These are phyloP conservation scores for Dorcus hopei DNA, from an alignment of 2,888 invertebrate species.

Conservation along the genomic window DNA sequence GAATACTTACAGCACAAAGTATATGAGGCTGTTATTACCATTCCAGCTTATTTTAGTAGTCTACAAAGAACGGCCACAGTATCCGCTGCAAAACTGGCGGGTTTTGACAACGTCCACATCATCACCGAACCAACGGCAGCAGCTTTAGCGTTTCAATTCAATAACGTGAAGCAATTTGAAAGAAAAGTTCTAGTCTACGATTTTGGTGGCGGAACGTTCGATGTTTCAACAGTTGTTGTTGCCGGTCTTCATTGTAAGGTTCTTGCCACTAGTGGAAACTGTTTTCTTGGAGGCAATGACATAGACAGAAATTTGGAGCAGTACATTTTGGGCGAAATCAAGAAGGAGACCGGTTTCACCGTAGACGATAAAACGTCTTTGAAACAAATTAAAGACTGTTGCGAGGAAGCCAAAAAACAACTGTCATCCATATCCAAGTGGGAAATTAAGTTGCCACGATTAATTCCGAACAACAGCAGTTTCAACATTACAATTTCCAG, in stretches of 20 bases:
- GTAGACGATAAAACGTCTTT: constrained; percentile 10
- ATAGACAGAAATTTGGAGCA: constrained; percentile 26
- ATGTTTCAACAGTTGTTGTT: constrained; percentile 28
- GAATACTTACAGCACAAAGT: constrained; percentile 19
- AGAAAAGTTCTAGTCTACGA: constrained; percentile 29
- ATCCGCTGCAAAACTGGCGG: constrained; percentile 28
- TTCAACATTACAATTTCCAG: constrained; percentile 17
- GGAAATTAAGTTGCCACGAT: not conserved
- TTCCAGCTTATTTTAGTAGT: constrained; percentile 35
- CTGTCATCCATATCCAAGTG: not conserved
- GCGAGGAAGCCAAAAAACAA: constrained; percentile 23
- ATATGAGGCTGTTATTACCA: constrained; percentile 31
- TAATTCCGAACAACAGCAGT: not conserved
- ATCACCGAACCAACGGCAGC: constrained; percentile 34
- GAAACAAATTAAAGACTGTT: constrained; percentile 23
- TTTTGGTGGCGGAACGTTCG: constrained; percentile 34
- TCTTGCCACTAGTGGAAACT: constrained; percentile 29
- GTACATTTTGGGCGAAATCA: constrained; percentile 17
- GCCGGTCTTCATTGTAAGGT: constrained; percentile 21
- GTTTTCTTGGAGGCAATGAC: constrained; percentile 34
- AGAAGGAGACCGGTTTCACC: constrained; percentile 19
- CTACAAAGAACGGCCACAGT: constrained; percentile 31
- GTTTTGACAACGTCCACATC: constrained; percentile 26
- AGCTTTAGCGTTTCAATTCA: constrained; percentile 25
- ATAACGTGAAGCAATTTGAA: constrained; percentile 18